Percentiles rank a stretch among this genome's conserved stretches.
Conservation (phyloP, 2,113 vertebrate genomes). For the Chaetodon auriga region DNA sequence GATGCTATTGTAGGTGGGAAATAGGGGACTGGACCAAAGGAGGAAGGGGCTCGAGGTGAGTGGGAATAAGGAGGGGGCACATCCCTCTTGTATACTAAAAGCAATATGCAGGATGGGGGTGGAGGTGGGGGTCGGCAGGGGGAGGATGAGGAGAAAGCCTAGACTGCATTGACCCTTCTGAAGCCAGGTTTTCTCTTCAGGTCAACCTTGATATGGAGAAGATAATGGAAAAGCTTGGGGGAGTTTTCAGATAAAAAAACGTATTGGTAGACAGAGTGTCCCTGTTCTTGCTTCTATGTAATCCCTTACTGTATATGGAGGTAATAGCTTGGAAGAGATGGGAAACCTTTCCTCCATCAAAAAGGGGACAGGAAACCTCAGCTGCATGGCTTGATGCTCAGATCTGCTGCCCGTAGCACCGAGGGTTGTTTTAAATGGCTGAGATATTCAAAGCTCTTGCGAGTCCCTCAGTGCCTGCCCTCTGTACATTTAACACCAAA, state of each 20-base stretch:
- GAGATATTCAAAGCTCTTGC: slow-evolving; percentile 45
- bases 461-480: slow-evolving; percentile 9
- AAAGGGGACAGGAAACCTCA: slow-evolving; percentile 54
- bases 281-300: slow-evolving; percentile 77
- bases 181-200: slow-evolving; percentile 86
- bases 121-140: slow-evolving; percentile 44
- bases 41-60: slow-evolving; percentile 62
- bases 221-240: slow-evolving; percentile 92
- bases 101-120: slow-evolving; percentile 82
- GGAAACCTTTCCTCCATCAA: slow-evolving; percentile 80
- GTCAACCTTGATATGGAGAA: slow-evolving; percentile 85
- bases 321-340: slow-evolving; percentile 86
- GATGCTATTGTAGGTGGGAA: slow-evolving; percentile 82
- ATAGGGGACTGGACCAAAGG: slow-evolving; percentile 75
- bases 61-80: slow-evolving; percentile 49
- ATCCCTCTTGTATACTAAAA: slow-evolving; percentile 79
- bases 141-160: slow-evolving; percentile 81
- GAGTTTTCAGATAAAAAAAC: slow-evolving; percentile 88
- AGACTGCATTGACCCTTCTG: slow-evolving; percentile 90
- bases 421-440: slow-evolving; percentile 44
- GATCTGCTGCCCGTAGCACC: slow-evolving; percentile 52
- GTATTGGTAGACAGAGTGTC: slow-evolving; percentile 84
- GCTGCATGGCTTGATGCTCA: slow-evolving; percentile 69
- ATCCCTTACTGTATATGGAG: slow-evolving; percentile 82
- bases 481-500: slow-evolving; percentile 30